Conservation (phyloP, 2,113 vertebrate genomes). For the Gasterosteus aculeatus region DNA sequence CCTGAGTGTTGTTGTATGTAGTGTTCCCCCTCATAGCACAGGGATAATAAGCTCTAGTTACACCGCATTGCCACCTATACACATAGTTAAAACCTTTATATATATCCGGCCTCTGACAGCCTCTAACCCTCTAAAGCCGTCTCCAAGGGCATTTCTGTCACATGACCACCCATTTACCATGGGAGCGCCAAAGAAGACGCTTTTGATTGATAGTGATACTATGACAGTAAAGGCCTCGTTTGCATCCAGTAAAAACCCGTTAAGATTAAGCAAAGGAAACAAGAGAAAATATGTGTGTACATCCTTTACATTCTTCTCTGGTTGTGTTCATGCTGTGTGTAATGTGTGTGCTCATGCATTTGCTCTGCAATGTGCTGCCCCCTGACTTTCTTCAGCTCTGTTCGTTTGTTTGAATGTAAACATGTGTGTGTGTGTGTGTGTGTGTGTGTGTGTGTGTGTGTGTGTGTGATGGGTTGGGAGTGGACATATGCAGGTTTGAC, state of each 20-base stretch:
- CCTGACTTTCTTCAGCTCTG: slow-evolving; percentile 19
- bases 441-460: neutral
- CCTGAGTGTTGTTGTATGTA: slow-evolving; percentile 28
- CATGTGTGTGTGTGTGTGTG: slow-evolving; percentile 4
- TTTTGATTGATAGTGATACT: neutral
- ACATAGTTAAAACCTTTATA: slow-evolving; percentile 38
- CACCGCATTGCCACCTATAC: slow-evolving; percentile 39
- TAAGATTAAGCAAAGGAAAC: neutral
- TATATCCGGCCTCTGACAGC: slow-evolving; percentile 29
- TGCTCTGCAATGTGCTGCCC: slow-evolving; percentile 47
- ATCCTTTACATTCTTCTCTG: slow-evolving; percentile 27
- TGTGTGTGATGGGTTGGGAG: slow-evolving; percentile 14
- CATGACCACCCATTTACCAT: slow-evolving; percentile 7
- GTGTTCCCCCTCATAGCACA: neutral
- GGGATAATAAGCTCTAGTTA: slow-evolving; percentile 47
- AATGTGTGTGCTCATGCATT: slow-evolving; percentile 43
- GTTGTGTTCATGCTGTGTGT: slow-evolving; percentile 18
- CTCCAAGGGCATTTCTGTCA: slow-evolving; percentile 33
- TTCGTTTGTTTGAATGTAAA: slow-evolving; percentile 69
- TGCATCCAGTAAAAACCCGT: neutral
- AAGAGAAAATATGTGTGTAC: neutral
- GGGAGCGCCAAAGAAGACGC: neutral
- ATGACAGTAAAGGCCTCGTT: neutral
- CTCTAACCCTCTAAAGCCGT: slow-evolving; percentile 21
- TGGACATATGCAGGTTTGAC: slow-evolving; percentile 43